Percentiles rank a stretch among this genome's conserved stretches.
Evolutionary conservation across 2,113 vertebrate genomes (phyloP).

Genomic region (human): GRCh38 chr3:182257001-182257500

Average conservation of each 20-base stretch:
- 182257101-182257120: neutral
- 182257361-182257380: neutral
- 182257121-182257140: neutral
- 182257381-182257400: neutral
- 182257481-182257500: neutral
- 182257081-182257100: neutral
- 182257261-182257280: neutral
- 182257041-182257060: neutral
- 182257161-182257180: neutral
- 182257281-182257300: neutral
- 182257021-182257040: neutral
- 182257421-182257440: slow-evolving; percentile 45
- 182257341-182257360: neutral
- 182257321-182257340: neutral
- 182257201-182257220: neutral
- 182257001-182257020: neutral
- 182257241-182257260: neutral
- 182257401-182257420: slow-evolving; percentile 48
- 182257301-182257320: neutral
- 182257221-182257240: neutral
- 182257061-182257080: neutral
- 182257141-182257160: neutral
- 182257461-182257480: neutral
- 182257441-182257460: neutral
- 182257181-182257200: neutral